Percentiles rank a stretch among this genome's conserved stretches.
Evolutionary conservation across 2,113 vertebrate genomes (phyloP).

Genomic region (Drymodes brunneopygia): DNA sequence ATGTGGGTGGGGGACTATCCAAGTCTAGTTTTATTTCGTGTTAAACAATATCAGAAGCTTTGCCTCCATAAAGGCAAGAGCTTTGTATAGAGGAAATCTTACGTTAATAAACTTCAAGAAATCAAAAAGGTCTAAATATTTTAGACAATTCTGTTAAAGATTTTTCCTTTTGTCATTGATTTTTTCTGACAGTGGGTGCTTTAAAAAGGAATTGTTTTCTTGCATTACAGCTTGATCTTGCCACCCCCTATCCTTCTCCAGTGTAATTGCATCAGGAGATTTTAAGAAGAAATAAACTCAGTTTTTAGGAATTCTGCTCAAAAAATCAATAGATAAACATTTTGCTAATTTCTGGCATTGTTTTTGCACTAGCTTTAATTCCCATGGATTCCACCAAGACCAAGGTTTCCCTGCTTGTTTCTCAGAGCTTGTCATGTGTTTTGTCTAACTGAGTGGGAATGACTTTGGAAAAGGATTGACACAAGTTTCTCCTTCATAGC

Average conservation of each 20-base stretch:
- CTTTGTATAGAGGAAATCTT: background rate
- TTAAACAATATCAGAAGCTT: background rate
- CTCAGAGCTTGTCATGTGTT: background rate
- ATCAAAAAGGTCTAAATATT: background rate
- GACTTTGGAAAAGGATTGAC: background rate
- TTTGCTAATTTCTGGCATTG: background rate
- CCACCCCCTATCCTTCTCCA: background rate
- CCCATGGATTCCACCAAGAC: background rate
- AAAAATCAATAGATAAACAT: background rate
- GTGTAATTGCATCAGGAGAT: background rate
- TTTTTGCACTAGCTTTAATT: background rate
- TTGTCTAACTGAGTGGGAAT: background rate
- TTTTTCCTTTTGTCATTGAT: background rate
- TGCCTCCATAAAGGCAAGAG: background rate
- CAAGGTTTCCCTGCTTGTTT: background rate
- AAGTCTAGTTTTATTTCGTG: background rate
- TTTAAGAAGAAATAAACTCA: background rate
- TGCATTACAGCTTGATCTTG: background rate
- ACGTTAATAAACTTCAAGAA: background rate
- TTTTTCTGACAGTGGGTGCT: background rate
- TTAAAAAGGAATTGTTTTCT: background rate
- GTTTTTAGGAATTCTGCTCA: background rate
- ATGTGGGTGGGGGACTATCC: accelerated
- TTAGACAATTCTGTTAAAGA: background rate
- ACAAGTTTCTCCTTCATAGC: background rate